Evolutionary conservation across 92 coral and sea anemone genomes (phyloP).

Genomic region (Plumapathes pennacea): DNA sequence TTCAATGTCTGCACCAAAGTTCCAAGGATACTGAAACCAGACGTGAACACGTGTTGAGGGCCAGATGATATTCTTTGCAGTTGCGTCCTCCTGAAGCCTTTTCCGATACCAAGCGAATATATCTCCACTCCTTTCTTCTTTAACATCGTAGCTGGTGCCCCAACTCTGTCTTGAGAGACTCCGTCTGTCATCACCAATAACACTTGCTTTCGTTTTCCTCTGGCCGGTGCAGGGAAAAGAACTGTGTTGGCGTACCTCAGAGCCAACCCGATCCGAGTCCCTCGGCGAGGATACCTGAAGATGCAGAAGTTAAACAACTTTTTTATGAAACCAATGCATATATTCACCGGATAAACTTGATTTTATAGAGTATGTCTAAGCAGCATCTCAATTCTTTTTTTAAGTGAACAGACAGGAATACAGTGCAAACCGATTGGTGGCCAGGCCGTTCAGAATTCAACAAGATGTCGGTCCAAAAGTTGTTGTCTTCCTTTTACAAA

Average conservation of each 20-base stretch:
- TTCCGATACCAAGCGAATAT: slow-evolving; percentile 76
- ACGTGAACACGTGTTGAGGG: slow-evolving; percentile 56
- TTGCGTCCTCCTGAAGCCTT: slow-evolving; percentile 31
- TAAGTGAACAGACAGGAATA: too few species aligned
- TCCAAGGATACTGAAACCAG: slow-evolving; percentile 52
- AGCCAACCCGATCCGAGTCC: slow-evolving; percentile 83
- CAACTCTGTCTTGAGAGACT: slow-evolving; percentile 64
- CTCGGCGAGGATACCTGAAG: slow-evolving; percentile 83
- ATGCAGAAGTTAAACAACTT: too few species aligned
- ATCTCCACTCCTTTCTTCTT: slow-evolving; percentile 46
- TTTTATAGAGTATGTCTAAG: too few species aligned
- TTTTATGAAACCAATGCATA: too few species aligned
- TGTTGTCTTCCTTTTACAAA: too few species aligned
- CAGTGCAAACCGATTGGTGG: too few species aligned
- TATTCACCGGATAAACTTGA: too few species aligned
- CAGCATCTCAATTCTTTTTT: too few species aligned
- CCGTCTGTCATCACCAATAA: slow-evolving; percentile 80
- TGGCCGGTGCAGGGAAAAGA: slow-evolving; percentile 49
- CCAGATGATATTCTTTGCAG: slow-evolving; percentile 69
- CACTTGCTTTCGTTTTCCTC: slow-evolving; percentile 18
- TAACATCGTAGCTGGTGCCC: slow-evolving; percentile 58
- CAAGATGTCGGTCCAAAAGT: too few species aligned
- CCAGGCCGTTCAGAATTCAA: too few species aligned
- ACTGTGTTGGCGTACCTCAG: slow-evolving; percentile 45
- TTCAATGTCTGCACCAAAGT: slow-evolving; percentile 54